Base-by-base conservation (phyloP, 2,113 vertebrate species). In the Tragelaphus imberbis region DNA sequence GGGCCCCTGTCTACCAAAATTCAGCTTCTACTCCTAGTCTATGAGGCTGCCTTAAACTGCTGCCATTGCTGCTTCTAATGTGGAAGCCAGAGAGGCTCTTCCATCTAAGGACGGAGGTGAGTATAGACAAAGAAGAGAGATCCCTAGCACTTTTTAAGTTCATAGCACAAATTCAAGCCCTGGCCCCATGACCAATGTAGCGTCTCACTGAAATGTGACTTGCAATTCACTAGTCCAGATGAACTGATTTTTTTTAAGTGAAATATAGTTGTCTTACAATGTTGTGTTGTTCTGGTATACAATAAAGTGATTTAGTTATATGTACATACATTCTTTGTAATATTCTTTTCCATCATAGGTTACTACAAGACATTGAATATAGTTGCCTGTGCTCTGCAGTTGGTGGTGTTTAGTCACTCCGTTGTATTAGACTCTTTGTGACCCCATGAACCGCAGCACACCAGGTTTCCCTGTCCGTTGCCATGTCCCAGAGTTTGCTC, bases 361-460 rank as follows among this genome's bases (percentile, higher is more conserved):
- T n/a, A 55, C 47, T 55, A n/a, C 10, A 82, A 55, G 49, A 23
- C 30, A 5, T 23, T n/a, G 30, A 14, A 3, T n/a, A 36, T 55
- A 55, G 51, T 55, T 55, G 30, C 19, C 51, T 25, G 51, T 55
- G 11, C 33, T 14, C 33, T 82, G n/a, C 19, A 25, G 19, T 21
- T 25, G 30, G 33, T n/a, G 10, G 33, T 53, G 51, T 14, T 77
- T 8, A 27, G 23, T 44, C 1, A 0, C 23, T 44, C 40, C 27
- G 12, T 7, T 14, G 23, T 44, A 33, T 77, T 19, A 0, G 13
- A 14, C 61, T 63, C 12, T 77, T 44, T 77, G 40, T 15, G 71
- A 44, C 23, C 40, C 40, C 40, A 44, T 7, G 23, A 40, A 44
- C 40, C 0, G 12, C 2, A 77, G 6, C 40, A 77, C 1, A 0